These are phyloP conservation scores for Polyploca ridens DNA, from an alignment of 2,888 invertebrate genomes.

Conservation along the genomic window DNA sequence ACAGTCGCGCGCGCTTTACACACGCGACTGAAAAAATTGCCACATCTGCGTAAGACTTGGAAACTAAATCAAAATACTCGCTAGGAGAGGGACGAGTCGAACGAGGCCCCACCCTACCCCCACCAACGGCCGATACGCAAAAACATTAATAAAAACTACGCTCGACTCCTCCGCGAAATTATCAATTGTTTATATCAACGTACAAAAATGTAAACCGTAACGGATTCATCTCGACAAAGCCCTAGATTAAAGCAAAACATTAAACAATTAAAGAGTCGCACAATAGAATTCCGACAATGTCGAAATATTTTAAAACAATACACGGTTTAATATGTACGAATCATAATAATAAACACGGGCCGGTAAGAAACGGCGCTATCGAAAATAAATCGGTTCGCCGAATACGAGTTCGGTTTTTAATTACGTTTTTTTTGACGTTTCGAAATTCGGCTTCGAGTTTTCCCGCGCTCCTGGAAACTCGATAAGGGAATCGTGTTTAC, in stretches of 20 bases:
- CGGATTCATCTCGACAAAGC: constrained; percentile 65
- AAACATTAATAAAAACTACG: constrained; percentile 83
- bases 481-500: constrained; percentile 45
- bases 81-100: constrained; percentile 82
- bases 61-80: constrained; percentile 85
- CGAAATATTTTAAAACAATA: constrained; percentile 77
- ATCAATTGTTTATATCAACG: constrained; percentile 77
- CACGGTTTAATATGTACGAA: constrained; percentile 70
- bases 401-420: constrained; percentile 47
- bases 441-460: constrained; percentile 58
- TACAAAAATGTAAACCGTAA: constrained; percentile 69
- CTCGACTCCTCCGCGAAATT: constrained; percentile 77
- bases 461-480: constrained; percentile 75
- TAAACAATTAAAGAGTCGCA: constrained; percentile 74
- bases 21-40: constrained; percentile 84
- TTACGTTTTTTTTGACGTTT: constrained; percentile 34
- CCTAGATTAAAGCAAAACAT: constrained; percentile 67
- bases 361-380: constrained; percentile 57
- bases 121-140: constrained; percentile 74
- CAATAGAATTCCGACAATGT: constrained; percentile 77
- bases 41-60: constrained; percentile 82
- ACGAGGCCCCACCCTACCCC: constrained; percentile 81
- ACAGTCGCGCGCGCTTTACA: constrained; percentile 75
- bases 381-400: constrained; percentile 49
- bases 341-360: constrained; percentile 74